Evolutionary conservation across 2,888 invertebrate species (phyloP).

Genomic region (Drosophila glabriapex): DNA sequence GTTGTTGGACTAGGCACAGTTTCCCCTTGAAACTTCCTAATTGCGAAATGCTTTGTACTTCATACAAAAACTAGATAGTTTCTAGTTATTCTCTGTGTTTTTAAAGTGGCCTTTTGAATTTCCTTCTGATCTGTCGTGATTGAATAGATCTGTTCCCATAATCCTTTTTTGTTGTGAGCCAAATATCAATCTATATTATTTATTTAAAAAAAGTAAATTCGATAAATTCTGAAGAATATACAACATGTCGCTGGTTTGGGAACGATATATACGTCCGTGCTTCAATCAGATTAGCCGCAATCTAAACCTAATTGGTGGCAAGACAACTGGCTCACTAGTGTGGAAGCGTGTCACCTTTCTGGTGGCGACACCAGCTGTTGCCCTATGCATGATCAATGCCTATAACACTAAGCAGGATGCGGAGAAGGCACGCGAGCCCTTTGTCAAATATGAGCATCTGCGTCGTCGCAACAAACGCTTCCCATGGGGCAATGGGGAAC

Average conservation of each 20-base stretch:
- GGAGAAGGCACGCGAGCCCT: conserved; percentile 87
- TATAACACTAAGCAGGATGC: conserved; percentile 83
- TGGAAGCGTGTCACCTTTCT: conserved; percentile 92
- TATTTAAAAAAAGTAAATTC: conserved; percentile 7
- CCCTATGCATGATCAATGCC: conserved; percentile 90
- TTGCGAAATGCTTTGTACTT: conserved; percentile 30
- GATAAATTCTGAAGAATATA: conserved; percentile 33
- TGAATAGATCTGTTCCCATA: conserved; percentile 2
- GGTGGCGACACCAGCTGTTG: conserved; percentile 91
- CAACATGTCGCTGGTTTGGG: conserved; percentile 52
- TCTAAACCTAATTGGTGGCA: conserved; percentile 7
- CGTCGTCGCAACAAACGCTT: conserved; percentile 92
- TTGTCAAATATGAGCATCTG: conserved; percentile 91
- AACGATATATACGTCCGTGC: conserved; percentile 34
- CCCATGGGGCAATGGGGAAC: conserved; percentile 96
- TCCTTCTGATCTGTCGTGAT: background rate
- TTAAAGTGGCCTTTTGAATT: conserved; percentile 36
- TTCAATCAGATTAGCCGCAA: conserved; percentile 16
- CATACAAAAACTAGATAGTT: background rate
- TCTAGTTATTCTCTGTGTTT: conserved; percentile 2
- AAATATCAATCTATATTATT: conserved; percentile 12
- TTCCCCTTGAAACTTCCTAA: conserved; percentile 75
- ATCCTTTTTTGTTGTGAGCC: conserved; percentile 19
- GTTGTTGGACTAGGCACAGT: conserved; percentile 38
- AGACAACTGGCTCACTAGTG: conserved; percentile 86